phyloP scores from a whole-genome alignment of 2,113 vertebrate species.

The Andinoacara biseriatus region DNA sequence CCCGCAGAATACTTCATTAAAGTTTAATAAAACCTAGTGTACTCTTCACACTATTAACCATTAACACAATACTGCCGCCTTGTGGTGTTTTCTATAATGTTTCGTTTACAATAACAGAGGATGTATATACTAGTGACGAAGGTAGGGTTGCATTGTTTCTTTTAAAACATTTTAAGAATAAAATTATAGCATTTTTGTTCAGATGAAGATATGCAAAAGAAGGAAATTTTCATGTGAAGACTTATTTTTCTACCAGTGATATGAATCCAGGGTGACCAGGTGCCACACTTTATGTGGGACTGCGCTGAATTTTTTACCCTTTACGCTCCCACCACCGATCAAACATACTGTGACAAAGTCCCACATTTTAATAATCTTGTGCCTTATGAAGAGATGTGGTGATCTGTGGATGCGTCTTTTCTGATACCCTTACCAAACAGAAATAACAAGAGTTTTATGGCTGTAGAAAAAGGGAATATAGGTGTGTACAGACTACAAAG shows the following conservation, averaged over 20 bases:
- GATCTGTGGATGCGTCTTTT: background rate
- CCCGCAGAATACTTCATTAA: background rate
- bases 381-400: background rate
- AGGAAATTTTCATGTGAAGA: slow-evolving; percentile 8
- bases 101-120: slow-evolving; percentile 29
- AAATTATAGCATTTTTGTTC: slow-evolving; percentile 7
- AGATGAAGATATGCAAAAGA: background rate
- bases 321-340: too few species aligned
- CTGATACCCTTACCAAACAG: too few species aligned
- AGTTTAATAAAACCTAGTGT: background rate
- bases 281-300: background rate
- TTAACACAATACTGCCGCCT: slow-evolving; percentile 55
- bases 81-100: slow-evolving; percentile 32
- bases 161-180: slow-evolving; percentile 8
- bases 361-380: background rate
- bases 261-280: slow-evolving; percentile 5
- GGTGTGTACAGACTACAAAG: background rate
- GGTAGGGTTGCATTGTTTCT: background rate
- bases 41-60: background rate
- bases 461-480: background rate
- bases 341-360: background rate
- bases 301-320: background rate
- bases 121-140: slow-evolving; percentile 54
- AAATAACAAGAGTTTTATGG: background rate
- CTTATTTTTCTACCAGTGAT: slow-evolving; percentile 34